A percentile compares a stretch with the other conserved stretches of the same genome.
Conservation (phyloP, 2,797 vertebrate species). For the Anabas testudineus region DNA sequence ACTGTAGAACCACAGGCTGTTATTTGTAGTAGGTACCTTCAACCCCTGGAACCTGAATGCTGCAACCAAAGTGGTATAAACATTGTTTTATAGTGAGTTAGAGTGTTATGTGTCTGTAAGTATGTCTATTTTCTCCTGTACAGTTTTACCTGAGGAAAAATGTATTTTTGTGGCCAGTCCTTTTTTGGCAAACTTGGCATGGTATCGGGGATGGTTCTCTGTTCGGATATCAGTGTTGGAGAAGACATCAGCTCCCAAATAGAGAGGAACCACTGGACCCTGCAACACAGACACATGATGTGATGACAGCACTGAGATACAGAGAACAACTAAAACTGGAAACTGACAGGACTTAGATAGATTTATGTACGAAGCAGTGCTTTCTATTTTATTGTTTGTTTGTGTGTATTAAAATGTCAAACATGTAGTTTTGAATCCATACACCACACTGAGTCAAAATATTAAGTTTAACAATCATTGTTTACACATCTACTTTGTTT, state of each 20-base stretch:
- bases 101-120: neutral
- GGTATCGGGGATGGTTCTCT: conserved; percentile 88
- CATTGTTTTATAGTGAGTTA: neutral
- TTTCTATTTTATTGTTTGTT: no score
- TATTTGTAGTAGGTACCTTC: conserved; percentile 78
- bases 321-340: neutral
- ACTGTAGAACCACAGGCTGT: conserved; percentile 89
- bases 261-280: conserved; percentile 81
- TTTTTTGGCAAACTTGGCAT: conserved; percentile 87
- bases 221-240: conserved; percentile 83
- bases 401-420: no score
- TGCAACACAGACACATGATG: conserved; percentile 53
- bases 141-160: conserved; percentile 83
- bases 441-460: neutral
- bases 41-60: conserved; percentile 85
- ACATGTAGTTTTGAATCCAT: no score
- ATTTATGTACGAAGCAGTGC: no score
- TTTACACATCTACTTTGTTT: no score
- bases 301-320: neutral
- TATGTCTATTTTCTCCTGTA: neutral
- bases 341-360: neutral
- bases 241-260: conserved; percentile 87
- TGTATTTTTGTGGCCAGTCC: conserved; percentile 86
- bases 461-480: no score
- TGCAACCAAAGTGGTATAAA: conserved; percentile 47